Evolutionary conservation across 1,140 invertebrate genomes (phyloP), one percentile per base, ranked within the genome.

Genomic region (Holcopasites calliopsidis): DNA sequence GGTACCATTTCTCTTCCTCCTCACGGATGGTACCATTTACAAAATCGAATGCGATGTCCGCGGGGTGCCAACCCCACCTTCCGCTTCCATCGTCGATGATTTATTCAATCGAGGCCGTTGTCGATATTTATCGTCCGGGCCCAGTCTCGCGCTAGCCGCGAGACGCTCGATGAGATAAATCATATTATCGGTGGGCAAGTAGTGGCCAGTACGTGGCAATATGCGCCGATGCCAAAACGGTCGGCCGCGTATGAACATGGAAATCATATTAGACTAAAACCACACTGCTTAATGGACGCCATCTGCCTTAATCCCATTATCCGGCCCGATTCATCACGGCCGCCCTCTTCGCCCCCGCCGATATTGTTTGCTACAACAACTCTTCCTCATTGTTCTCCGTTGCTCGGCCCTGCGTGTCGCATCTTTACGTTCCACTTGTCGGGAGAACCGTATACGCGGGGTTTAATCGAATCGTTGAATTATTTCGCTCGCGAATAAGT

Each of bases 111-210:
- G 68, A 64, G n/a, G 21, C 73, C 72, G 68, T 84, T 77, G 77
- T 83, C 81, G 81, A 83, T 84, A 83, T 84, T 84, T 83, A 84
- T 74, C 82, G 72, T 70, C 40, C 69, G n/a, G 47, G 60, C 55
- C 11, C 55, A 13, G n/a, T 52, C 21, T 35, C 61, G 69, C 47
- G 50, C 49, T 28, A 26, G 57, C 18, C 49, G 65, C 76, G 76
- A 79, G 76, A 79, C 80, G 69, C 77, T 83, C 80, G 71, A 71
- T 26, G 54, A 76, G 68, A 83, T 83, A 83, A 83, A 83, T 83
- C 82, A 79, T 83, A 83, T 83, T 79, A 83, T 83, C 82, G n/a
- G 80, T 83, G 82, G 82, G 83, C 82, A 83, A 83, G 82, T 83
- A 83, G 77, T 61, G 82, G 73, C 77, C 72, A 79, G 54, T 79